Conservation (phyloP, 2,113 vertebrate genomes). For the Dicerorhinus sumatrensis region DNA sequence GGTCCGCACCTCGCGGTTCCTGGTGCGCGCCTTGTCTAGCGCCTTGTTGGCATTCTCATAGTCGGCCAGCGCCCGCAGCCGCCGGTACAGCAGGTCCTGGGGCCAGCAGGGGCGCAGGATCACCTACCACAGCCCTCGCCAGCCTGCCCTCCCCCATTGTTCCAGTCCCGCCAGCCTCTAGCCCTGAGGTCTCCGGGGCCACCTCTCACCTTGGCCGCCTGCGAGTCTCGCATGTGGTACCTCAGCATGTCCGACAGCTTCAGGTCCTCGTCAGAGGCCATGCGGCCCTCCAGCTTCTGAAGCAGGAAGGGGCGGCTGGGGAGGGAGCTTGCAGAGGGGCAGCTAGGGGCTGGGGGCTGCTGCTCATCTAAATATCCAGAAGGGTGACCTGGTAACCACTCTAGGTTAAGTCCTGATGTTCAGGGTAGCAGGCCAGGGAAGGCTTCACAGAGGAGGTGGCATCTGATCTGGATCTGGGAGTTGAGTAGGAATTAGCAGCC, state of each 20-base stretch:
- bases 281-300: conserved; percentile 71
- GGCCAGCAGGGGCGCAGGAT: not conserved
- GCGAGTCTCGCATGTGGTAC: conserved; percentile 65
- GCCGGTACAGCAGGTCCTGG: conserved; percentile 65
- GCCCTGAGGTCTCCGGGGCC: not conserved
- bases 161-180: not conserved
- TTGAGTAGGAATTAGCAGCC: not conserved
- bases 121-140: not conserved
- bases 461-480: not conserved
- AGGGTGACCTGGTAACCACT: not conserved
- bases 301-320: not conserved
- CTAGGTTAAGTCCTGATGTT: not conserved
- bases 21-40: conserved; percentile 39
- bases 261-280: conserved; percentile 70
- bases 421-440: not conserved
- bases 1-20: conserved; percentile 26
- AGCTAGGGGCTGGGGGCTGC: not conserved
- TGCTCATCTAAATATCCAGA: not conserved
- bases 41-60: conserved; percentile 71
- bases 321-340: not conserved
- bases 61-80: conserved; percentile 49
- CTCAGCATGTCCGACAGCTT: conserved; percentile 75
- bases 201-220: conserved; percentile 71
- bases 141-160: accelerated
- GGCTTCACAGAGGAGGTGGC: not conserved